Evolutionary conservation across 2,888 invertebrate species (phyloP), one percentile per base, ranked within the genome.

Genomic region (Ellobium chinense): DNA sequence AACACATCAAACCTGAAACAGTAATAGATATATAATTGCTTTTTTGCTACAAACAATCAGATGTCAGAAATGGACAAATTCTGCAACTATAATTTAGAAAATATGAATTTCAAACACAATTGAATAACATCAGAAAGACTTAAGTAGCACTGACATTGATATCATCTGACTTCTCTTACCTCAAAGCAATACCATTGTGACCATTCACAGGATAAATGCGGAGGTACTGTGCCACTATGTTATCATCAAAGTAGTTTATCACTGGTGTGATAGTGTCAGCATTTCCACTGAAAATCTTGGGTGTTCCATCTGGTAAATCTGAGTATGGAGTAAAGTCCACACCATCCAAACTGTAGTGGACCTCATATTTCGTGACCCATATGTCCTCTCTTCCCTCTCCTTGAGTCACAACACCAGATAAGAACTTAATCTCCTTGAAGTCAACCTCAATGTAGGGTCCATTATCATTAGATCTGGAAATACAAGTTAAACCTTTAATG

Each of bases 401-500:
- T 76, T 89, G 88, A 14, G 87, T 89, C n/a, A 84, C 70, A 27
- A 89, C 83, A 27, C 87, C 89, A n/a, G 85, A 84, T 12, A 89
- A 62, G 39, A 85, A 81, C 36, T 87, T 85, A 5, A 85, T 83
- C 1, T 83, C 85, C 66, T 85, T 46, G 79, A 89, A 87, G 60
- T 89, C 86, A 0, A 89, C 88, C 72, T 87, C 84, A 36, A 88
- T 87, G 39, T 74, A 79, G 18, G 73, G 79, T 27, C 36, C 14
- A 24, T 27, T 74, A 39, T 79, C 79, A 37, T 18, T 56, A 37
- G 36, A 62, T n/a, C 79, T 79, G 79, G 7, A 69, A 69, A 1
- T 29, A 46, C 2, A 21, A 18, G 5, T 31, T 31, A 65, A 34
- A 24, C 12, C 21, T 56, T 56, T 56, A 56, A 4, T 46, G 14